Base-by-base conservation (phyloP, 2,797 vertebrate species). In the Anguilla marmorata region DNA sequence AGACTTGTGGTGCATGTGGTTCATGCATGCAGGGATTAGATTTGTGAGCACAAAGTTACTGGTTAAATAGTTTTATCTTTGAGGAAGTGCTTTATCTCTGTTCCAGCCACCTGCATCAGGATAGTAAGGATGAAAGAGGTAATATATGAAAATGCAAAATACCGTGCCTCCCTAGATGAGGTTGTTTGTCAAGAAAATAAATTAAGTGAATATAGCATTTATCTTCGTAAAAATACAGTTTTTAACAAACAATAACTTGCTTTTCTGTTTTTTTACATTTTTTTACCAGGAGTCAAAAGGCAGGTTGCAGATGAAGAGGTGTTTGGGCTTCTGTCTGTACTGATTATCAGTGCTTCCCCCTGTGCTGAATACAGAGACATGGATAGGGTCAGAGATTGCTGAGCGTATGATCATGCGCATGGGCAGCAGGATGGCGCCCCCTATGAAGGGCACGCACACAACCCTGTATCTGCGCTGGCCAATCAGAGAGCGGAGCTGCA, bases 401-500 rank as follows among this genome's bases (percentile, higher is more conserved):
- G 91, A 93, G 91, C 90, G 94, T 92, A 85, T 94, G 93, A 91
- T 95, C 93, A 92, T 92, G 93, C 33, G 90, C 94, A 93, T 94
- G 93, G 95, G 92, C 96, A 95, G 95, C 94, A 95, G 94, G 94
- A 92, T 86, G 80, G 72, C 88, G 92, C 93, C 92, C 94, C 94
- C 94, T 94, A 96, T 97, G 96, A 96, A 96, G 94, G 94, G 94
- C 93, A 95, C 93, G 11, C 95, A 96, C 90, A 94, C 94, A 74
- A 45, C 93, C 93, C 95, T 96, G 87, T 94, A 94, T 88, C 95
- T 97, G 93, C 93, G 92, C 89, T 93, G 93, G 87, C 95, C 96
- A 89, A 94, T 96, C 93, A 94, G 92, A 52, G 96, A 97, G 91
- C 93, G 95, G 90, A 96, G 96, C 95, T 96, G 95, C 91, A 90